These are phyloP conservation scores for Podargus strigoides DNA, from an alignment of 2,797 vertebrate species.

Conservation along the genomic window DNA sequence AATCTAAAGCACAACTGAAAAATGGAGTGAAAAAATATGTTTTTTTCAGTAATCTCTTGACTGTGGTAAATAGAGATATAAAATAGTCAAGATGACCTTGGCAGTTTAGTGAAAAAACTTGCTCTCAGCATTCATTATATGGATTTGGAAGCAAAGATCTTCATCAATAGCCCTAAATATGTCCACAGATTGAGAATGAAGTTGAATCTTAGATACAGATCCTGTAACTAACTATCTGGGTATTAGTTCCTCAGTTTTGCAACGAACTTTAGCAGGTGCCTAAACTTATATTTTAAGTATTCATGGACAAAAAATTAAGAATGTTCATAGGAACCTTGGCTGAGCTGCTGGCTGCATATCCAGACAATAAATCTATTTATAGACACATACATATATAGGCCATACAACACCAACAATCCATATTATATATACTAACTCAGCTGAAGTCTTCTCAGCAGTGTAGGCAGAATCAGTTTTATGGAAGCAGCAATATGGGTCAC, in stretches of 20 bases:
- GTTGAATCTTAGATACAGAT: neutral
- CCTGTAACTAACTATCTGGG: conserved; percentile 24
- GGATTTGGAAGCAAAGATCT: neutral
- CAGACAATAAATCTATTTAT: conserved; percentile 60
- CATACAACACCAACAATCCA: conserved; percentile 60
- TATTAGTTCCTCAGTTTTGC: conserved; percentile 9
- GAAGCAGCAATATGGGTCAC: conserved; percentile 66
- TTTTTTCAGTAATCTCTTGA: neutral
- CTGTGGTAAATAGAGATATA: conserved; percentile 23
- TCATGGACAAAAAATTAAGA: neutral
- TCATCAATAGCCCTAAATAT: conserved; percentile 30
- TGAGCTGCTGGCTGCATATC: conserved; percentile 4
- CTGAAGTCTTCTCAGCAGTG: conserved; percentile 50
- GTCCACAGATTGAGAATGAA: conserved; percentile 26
- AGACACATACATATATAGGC: conserved; percentile 42
- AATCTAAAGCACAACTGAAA: neutral
- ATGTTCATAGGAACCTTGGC: neutral
- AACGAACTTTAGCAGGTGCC: neutral
- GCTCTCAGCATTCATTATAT: neutral
- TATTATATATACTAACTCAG: conserved; percentile 59
- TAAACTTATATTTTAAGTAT: conserved; percentile 13
- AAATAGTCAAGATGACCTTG: conserved; percentile 1
- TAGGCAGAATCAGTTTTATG: conserved; percentile 58
- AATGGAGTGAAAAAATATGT: neutral
- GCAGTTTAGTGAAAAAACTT: neutral